Evolutionary conservation across 2,113 vertebrate species (phyloP).

Genomic region (Emydocephalus ijimae): DNA sequence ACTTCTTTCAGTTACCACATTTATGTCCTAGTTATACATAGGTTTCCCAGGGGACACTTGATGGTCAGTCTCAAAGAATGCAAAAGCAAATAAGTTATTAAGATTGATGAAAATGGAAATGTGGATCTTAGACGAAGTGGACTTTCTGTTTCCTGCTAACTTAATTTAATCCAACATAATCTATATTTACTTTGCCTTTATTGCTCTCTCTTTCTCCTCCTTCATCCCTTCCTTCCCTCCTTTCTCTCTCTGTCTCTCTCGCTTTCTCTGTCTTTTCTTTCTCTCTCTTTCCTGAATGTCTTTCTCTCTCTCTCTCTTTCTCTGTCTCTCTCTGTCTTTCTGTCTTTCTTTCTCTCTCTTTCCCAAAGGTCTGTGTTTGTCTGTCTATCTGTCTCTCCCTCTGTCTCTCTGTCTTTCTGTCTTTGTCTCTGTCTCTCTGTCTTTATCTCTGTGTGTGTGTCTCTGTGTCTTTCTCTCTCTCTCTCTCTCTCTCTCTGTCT

Average conservation of each 20-base stretch:
- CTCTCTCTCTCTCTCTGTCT: too few relatives aligned
- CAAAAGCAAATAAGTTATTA: not conserved
- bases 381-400: too few relatives aligned
- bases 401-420: not conserved
- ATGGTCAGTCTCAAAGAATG: not conserved
- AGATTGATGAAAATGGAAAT: too few relatives aligned
- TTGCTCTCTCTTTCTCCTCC: not conserved
- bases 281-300: not conserved
- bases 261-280: too few relatives aligned
- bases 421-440: not conserved
- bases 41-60: not conserved
- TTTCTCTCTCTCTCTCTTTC: too few relatives aligned
- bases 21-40: not conserved
- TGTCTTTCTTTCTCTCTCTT: not conserved
- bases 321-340: not conserved
- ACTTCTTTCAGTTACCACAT: not conserved
- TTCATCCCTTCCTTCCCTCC: not conserved
- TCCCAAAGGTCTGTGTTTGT: too few relatives aligned
- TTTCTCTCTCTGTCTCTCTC: not conserved
- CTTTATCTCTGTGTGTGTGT: not conserved
- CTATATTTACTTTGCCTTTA: not conserved
- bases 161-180: not conserved
- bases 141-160: not conserved
- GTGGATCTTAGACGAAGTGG: not conserved
- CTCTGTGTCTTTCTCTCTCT: not conserved